A percentile compares a stretch with the other conserved stretches of the same genome.
Evolutionary conservation across 2,888 invertebrate genomes (phyloP).

Genomic region (Ethmia dodecea): DNA sequence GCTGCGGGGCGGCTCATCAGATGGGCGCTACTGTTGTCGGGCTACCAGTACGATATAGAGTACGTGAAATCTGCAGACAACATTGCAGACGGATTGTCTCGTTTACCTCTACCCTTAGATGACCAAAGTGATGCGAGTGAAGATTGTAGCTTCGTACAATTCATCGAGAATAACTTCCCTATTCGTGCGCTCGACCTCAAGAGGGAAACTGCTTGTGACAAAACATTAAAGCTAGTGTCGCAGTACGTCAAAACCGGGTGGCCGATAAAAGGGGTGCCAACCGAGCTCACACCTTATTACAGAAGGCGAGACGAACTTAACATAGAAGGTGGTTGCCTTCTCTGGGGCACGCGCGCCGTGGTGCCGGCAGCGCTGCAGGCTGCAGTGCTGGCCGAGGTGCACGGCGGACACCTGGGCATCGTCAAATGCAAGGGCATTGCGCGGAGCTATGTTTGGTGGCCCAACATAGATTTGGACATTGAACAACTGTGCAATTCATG

Average conservation of each 20-base stretch:
- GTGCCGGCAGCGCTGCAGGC: conserved; percentile 1
- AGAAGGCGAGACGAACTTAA: conserved; percentile 16
- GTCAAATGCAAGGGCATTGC: conserved; percentile 10
- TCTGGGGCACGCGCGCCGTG: conserved; percentile 3
- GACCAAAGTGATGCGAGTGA: neutral
- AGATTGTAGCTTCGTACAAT: conserved; percentile 3
- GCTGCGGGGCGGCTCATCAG: conserved; percentile 4
- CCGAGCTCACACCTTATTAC: conserved; percentile 14
- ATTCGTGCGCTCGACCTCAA: neutral
- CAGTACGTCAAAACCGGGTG: conserved; percentile 1
- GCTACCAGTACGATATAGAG: conserved; percentile 6
- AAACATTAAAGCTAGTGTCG: neutral
- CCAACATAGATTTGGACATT: conserved; percentile 9
- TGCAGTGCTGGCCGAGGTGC: conserved; percentile 1
- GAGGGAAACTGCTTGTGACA: conserved; percentile 1
- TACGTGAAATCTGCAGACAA: conserved; percentile 3
- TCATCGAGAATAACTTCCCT: conserved; percentile 8
- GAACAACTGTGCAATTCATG: conserved; percentile 5
- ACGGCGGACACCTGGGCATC: conserved; percentile 9
- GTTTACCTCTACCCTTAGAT: neutral
- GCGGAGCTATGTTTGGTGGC: conserved; percentile 9
- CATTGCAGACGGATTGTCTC: conserved; percentile 6
- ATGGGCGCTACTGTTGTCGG: conserved; percentile 6
- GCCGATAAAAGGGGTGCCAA: conserved; percentile 1
- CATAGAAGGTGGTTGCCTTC: conserved; percentile 12